Base-by-base conservation (phyloP, 2,888 invertebrate genomes). In the Hirudinaria manillensis region DNA sequence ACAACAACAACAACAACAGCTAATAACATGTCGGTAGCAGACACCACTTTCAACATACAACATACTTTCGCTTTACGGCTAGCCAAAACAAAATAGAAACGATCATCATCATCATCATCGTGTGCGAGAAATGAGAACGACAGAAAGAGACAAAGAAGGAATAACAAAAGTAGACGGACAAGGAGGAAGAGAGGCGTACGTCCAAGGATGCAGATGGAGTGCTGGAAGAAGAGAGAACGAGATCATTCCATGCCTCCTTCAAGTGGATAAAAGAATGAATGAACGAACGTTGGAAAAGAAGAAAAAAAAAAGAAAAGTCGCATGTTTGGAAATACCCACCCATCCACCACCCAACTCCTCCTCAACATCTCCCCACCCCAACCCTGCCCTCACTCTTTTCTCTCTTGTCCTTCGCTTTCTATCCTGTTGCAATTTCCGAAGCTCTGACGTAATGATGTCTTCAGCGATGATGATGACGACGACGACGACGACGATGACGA, bases 401-500 rank as follows among this genome's bases (percentile, higher is more conserved):
- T 3, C 10, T 10, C 13, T 45, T 45, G 45, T 45, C n/a, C n/a
- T n/a, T n/a, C n/a, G n/a, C n/a, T n/a, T 16, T 45, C 38, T 38
- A 10, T 45, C 45, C 13, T 7, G 10, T 45, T 45, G 45, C 10
- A 45, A 45, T 45, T 45, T 45, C 13, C 45, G 3, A 45, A 45
- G 45, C 45, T 1, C 13, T 4, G 45, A 45, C 27, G n/a, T 24
- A 55, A 55, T 72, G 29, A 55, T 72, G 72, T 53, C 51, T 45
- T 24, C 51, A 27, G 55, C 1, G 36, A 29, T 29, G 36, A 34
- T 68, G 68, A 34, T 68, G 36, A 19, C 21, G 61, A n/a, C 1
- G 29, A 16, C n/a, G 61, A 16, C n/a, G 61, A 1, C n/a, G 72
- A 10, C 3, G 72, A 55, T 72, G 29, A 55, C 29, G 72, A 72